Evolutionary conservation across 92 coral and sea anemone species (phyloP).

Genomic region (Plumapathes pennacea): DNA sequence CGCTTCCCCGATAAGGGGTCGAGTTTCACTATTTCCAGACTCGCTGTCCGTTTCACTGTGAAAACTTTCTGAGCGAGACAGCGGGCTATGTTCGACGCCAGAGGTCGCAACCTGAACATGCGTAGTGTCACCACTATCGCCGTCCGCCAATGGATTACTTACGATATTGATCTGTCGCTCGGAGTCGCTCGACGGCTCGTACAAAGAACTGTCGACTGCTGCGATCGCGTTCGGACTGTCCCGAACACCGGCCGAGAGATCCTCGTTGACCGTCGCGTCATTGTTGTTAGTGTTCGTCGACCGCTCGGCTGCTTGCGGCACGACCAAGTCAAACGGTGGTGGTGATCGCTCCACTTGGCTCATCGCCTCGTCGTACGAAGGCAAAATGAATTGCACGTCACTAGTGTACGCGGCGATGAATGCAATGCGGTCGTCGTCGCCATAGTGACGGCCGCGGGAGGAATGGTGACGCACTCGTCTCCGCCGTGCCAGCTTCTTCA

Average conservation of each 20-base stretch:
- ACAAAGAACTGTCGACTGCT: constrained; percentile 7
- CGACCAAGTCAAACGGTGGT: constrained; percentile 83
- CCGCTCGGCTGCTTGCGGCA: constrained; percentile 5
- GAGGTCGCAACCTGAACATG: neutral
- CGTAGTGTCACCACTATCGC: neutral
- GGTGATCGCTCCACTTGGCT: constrained; percentile 80
- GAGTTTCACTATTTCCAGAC: constrained; percentile 8
- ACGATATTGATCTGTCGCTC: constrained; percentile 48
- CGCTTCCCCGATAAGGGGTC: constrained; percentile 17
- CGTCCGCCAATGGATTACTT: constrained; percentile 37
- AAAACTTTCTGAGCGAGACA: neutral
- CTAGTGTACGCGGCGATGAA: constrained; percentile 80
- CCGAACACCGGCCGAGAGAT: neutral
- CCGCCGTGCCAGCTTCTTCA: constrained; percentile 83
- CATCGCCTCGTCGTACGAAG: constrained; percentile 97
- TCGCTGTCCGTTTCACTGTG: constrained; percentile 21
- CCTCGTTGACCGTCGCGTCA: neutral
- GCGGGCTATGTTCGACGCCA: constrained; percentile 2
- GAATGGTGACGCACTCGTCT: constrained; percentile 71
- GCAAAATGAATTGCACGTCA: constrained; percentile 81
- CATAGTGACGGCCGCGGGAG: constrained; percentile 67
- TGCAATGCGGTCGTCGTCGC: constrained; percentile 91
- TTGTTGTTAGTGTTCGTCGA: constrained; percentile 9
- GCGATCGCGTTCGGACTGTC: neutral
- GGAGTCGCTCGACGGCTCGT: neutral